phyloP scores from a whole-genome alignment of 2,113 vertebrate species.

The Leptocoma aspasia region DNA sequence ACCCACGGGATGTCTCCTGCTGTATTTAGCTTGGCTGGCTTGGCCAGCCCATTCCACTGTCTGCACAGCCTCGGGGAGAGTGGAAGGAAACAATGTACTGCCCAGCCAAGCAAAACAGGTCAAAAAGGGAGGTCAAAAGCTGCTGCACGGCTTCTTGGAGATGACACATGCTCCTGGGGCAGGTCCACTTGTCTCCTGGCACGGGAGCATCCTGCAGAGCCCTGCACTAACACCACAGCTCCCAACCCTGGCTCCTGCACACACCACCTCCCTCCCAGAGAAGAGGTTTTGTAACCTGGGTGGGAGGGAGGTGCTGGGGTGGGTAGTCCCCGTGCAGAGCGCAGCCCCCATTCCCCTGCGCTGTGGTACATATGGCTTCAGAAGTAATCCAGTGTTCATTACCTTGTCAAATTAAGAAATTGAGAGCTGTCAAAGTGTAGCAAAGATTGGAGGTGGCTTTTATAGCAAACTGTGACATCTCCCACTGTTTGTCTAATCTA shows the following conservation, averaged over 20 bases:
- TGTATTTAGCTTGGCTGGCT: background rate
- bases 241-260: background rate
- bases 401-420: slow-evolving; percentile 31
- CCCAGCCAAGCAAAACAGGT: background rate
- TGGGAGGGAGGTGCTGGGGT: background rate
- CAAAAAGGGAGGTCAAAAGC: background rate
- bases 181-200: background rate
- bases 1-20: background rate
- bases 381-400: background rate
- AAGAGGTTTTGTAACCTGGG: background rate
- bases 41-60: background rate
- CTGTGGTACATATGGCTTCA: rapidly evolving
- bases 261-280: background rate
- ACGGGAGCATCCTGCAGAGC: background rate
- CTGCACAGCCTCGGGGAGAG: background rate
- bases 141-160: background rate
- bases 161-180: rapidly evolving
- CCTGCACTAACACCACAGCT: background rate
- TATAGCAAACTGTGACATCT: background rate
- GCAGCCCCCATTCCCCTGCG: rapidly evolving
- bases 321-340: rapidly evolving
- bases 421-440: slow-evolving; percentile 24
- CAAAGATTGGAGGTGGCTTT: slow-evolving; percentile 2
- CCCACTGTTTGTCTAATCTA: slow-evolving; percentile 43
- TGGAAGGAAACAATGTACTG: background rate